phyloP scores from a whole-genome alignment of 1,140 invertebrate genomes.

The Drosophila dunni region DNA sequence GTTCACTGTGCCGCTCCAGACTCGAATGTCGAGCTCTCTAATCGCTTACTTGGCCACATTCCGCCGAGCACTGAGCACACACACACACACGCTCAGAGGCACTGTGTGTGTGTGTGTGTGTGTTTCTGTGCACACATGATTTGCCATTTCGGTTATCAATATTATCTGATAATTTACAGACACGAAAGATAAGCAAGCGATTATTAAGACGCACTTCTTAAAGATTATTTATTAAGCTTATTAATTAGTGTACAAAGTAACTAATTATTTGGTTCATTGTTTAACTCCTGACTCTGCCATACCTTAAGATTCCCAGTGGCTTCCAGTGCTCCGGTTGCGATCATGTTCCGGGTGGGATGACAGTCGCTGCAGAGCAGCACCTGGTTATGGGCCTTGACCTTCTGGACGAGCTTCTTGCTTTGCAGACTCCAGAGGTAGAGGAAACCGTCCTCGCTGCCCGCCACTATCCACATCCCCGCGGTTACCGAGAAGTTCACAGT shows the following conservation, averaged over 20 bases:
- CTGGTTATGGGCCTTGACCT: constrained; percentile 33
- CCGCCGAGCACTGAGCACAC: constrained; percentile 9
- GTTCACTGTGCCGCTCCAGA: constrained; percentile 59
- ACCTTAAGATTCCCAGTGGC: constrained; percentile 38
- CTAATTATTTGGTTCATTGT: constrained; percentile 12
- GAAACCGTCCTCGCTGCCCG: constrained; percentile 59
- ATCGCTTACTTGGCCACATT: constrained; percentile 32
- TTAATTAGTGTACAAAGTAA: constrained; percentile 7
- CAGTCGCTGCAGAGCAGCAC: constrained; percentile 56
- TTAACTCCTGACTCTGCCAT: constrained; percentile 43
- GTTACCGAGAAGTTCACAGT: constrained; percentile 63
- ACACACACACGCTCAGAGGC: neutral
- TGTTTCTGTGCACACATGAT: constrained; percentile 42
- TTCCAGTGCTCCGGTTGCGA: constrained; percentile 46
- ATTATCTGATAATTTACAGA: constrained; percentile 55
- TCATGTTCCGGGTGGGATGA: constrained; percentile 61
- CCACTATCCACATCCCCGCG: constrained; percentile 63
- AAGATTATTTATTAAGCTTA: constrained; percentile 1
- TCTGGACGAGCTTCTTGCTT: constrained; percentile 60
- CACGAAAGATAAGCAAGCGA: constrained; percentile 21
- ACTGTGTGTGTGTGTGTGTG: neutral
- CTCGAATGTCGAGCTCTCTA: constrained; percentile 51
- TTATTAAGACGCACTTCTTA: constrained; percentile 19
- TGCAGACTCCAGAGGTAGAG: constrained; percentile 66
- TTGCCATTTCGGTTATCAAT: constrained; percentile 53